phyloP scores from a whole-genome alignment of 2,797 vertebrate genomes.

The Poeciliopsis infans region DNA sequence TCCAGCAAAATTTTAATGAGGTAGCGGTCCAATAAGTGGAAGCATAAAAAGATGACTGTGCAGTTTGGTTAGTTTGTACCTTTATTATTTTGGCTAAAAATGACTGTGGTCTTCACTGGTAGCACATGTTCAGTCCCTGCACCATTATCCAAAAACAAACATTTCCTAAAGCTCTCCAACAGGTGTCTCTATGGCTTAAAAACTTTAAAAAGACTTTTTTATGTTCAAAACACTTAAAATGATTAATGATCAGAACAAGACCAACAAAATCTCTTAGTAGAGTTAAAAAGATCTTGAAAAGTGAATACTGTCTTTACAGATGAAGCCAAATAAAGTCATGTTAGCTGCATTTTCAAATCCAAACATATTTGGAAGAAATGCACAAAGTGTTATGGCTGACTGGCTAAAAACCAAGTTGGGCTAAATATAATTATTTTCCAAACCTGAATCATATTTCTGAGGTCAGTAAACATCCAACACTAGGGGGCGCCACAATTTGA shows the following conservation, averaged over 20 bases:
- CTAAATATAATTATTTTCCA: neutral
- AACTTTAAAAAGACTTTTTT: neutral
- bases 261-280: neutral
- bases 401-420: neutral
- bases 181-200: neutral
- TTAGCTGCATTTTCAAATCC: neutral
- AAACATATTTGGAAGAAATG: neutral
- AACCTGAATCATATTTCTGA: neutral
- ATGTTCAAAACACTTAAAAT: neutral
- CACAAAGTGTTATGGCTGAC: neutral
- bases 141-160: neutral
- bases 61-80: neutral
- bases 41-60: neutral
- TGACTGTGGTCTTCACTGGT: neutral
- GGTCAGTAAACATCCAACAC: neutral
- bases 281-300: neutral
- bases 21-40: neutral
- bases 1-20: neutral
- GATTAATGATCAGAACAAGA: neutral
- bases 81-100: neutral
- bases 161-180: neutral
- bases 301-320: neutral
- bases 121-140: neutral
- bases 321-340: neutral
- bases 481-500: neutral